These are phyloP conservation scores for Hirudinaria manillensis DNA, from an alignment of 2,888 invertebrate species.

Conservation along the genomic window DNA sequence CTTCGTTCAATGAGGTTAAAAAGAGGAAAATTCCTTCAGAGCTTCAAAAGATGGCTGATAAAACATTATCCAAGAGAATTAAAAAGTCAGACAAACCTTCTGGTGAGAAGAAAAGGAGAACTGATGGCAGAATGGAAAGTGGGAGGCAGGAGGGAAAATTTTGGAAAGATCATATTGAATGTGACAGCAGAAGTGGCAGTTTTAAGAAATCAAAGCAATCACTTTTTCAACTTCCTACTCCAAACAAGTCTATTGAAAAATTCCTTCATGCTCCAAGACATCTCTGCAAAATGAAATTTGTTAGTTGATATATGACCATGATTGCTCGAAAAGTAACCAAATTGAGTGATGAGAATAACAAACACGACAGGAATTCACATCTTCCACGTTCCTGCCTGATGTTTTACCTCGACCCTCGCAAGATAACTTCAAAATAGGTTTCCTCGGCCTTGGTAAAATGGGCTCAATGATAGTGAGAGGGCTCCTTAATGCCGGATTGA, in stretches of 20 bases:
- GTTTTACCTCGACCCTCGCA: constrained; percentile 25
- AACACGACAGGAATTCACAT: constrained; percentile 22
- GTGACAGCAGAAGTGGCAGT: background rate
- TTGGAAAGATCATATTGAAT: background rate
- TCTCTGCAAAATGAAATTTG: constrained; percentile 19
- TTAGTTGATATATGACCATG: background rate
- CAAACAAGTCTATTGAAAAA: constrained; percentile 11
- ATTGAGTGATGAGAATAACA: no score
- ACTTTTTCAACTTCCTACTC: background rate
- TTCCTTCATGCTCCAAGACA: constrained; percentile 13
- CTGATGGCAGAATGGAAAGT: background rate
- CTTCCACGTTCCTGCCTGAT: constrained; percentile 32
- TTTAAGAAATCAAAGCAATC: constrained; percentile 7
- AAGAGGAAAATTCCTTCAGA: constrained; percentile 1
- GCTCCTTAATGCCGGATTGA: constrained; percentile 83
- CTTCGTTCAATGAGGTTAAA: constrained; percentile 10
- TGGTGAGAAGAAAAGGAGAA: background rate
- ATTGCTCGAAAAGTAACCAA: background rate
- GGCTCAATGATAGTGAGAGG: constrained; percentile 91
- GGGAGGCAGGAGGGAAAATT: background rate
- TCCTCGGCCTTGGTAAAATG: constrained; percentile 90
- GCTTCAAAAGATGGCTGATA: background rate
- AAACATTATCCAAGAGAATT: background rate
- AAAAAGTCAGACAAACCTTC: background rate
- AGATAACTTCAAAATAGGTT: constrained; percentile 77